Conservation (phyloP, 2,113 vertebrate species). For the Holacanthus passer region DNA sequence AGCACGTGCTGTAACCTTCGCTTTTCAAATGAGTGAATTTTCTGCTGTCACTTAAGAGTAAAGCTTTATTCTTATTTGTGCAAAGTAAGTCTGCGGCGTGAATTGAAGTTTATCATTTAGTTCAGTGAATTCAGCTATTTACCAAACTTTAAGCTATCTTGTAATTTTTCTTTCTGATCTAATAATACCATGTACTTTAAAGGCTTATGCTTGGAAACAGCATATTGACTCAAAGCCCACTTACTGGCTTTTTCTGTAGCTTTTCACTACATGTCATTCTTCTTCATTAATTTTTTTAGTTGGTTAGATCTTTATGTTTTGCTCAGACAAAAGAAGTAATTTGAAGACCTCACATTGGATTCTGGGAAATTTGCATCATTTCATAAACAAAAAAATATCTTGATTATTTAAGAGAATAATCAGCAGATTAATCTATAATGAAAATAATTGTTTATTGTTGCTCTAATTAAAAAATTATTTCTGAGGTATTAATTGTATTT, state of each 20-base stretch:
- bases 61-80: background rate
- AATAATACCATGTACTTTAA: background rate
- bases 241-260: background rate
- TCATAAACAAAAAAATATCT: background rate
- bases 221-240: background rate
- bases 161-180: background rate
- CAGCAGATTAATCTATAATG: background rate
- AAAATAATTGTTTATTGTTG: background rate
- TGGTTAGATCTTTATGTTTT: background rate
- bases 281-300: background rate
- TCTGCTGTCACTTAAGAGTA: background rate
- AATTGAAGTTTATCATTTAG: background rate
- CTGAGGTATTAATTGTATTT: background rate
- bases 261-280: background rate
- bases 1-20: constrained; percentile 45
- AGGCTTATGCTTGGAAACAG: background rate
- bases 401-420: background rate
- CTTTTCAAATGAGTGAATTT: background rate
- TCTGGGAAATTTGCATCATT: background rate
- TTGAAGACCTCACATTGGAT: too few species aligned
- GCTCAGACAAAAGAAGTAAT: background rate
- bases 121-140: background rate
- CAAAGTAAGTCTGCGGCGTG: background rate
- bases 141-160: background rate
- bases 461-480: background rate